Percentiles rank a stretch among this genome's conserved stretches.
phyloP scores from a whole-genome alignment of 2,888 invertebrate species.

The Trichacis sp. region DNA sequence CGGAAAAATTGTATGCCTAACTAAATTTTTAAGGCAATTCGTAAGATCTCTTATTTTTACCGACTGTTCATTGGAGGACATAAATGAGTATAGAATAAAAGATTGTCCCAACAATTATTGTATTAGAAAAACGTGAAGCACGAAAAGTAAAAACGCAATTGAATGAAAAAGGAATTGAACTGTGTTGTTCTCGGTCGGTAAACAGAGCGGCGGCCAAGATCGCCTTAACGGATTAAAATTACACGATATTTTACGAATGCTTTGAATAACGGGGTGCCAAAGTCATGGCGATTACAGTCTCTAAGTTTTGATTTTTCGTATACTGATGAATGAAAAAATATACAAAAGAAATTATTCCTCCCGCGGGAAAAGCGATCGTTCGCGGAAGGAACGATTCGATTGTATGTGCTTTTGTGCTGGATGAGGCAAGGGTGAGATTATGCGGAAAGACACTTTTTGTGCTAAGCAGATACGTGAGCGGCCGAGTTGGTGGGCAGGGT shows the following conservation, averaged over 20 bases:
- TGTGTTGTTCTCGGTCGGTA: constrained; percentile 9
- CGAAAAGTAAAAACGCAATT: no score
- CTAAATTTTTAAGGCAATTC: no score
- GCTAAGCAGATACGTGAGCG: constrained; percentile 60
- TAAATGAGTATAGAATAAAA: no score
- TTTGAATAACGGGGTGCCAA: no score
- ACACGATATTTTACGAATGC: constrained; percentile 35
- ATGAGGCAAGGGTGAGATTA: background rate
- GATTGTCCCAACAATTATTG: no score
- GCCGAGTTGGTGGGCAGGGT: constrained; percentile 47
- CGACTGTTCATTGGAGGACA: no score
- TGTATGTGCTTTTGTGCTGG: background rate
- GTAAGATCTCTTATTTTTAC: no score
- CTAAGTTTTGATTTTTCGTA: constrained; percentile 25
- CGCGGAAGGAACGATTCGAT: constrained; percentile 20
- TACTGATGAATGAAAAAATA: constrained; percentile 10
- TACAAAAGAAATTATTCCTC: constrained; percentile 25
- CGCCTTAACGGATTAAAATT: constrained; percentile 24
- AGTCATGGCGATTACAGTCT: constrained; percentile 38
- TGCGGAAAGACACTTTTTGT: constrained; percentile 20
- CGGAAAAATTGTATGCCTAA: constrained; percentile 35
- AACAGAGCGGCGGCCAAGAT: no score
- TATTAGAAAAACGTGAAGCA: no score
- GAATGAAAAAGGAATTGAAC: no score
- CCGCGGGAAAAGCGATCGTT: background rate